Base-by-base conservation (phyloP, 2,888 invertebrate genomes). In the Dolomedes plantarius region DNA sequence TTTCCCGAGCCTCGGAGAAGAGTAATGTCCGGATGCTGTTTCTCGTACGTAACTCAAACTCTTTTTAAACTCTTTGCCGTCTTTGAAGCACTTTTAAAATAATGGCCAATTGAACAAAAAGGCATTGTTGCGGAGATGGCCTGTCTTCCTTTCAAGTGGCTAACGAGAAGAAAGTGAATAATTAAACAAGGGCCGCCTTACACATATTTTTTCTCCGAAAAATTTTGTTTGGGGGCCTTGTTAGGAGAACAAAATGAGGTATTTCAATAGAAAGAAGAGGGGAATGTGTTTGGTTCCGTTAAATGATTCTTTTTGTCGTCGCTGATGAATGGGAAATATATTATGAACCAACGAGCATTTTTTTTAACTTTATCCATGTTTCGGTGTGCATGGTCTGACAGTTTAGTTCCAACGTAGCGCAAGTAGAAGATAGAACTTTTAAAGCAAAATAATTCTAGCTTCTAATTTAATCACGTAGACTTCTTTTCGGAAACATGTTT, bases 81-180 rank as follows among this genome's bases (percentile, higher is more conserved):
- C 23, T 56, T 23, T 56, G 56, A 56, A 56, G 56, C 23, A 23
- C 56, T 56, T 56, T 36, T 56, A 56, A 56, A 56, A 56, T 56
- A 56, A 56, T 56, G 56, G 56, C 23, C 56, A 56, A 56, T 56
- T 19, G 56, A 56, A 56, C 56, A 56, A 56, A 23, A 56, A 56
- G 23, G 23, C 56, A 56, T 56, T 56, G 56, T 56, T 23, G 23
- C 2, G 56, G 56, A 19, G 23, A 56, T 23, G 23, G 23, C 56
- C 23, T 56, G 56, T 56, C 23, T 56, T 56, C 56, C 23, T 56
- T 56, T 56, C 23, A 56, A 23, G 19, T 19, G 56, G 3, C 23
- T 56, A 56, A 56, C 56, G 23, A 56, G 56, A 23, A 56, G 56
- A 56, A 56, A 56, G 56, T 56, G 56, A 56, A 56, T 56, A 56